Percentiles rank a stretch among this genome's conserved stretches.
Conservation (phyloP, 2,113 vertebrate species). For the Gavialis gangeticus region DNA sequence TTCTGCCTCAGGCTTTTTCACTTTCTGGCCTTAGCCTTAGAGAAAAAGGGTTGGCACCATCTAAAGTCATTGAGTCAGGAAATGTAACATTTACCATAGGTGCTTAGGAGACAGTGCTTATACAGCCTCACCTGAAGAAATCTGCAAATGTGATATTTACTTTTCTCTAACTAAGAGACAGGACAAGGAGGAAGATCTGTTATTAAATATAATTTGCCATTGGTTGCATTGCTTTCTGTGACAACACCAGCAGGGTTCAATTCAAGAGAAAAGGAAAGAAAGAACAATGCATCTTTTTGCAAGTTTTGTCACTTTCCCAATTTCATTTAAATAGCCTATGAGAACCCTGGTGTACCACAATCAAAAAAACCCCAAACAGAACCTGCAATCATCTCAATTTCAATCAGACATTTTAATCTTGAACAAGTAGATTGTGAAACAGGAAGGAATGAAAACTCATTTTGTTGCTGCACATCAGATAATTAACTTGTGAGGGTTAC, state of each 20-base stretch:
- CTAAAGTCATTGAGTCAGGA: background rate
- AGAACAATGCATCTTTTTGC: background rate
- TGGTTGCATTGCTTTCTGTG: background rate
- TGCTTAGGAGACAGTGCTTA: background rate
- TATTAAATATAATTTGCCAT: background rate
- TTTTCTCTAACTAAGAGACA: background rate
- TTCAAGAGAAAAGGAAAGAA: background rate
- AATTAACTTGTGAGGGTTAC: slow-evolving; percentile 42
- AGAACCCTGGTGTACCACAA: slow-evolving; percentile 31
- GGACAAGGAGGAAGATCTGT: background rate
- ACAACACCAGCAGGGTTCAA: background rate
- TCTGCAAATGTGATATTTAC: background rate
- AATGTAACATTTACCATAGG: background rate
- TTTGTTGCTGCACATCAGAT: slow-evolving; percentile 30
- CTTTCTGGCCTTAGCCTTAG: too few relatives aligned
- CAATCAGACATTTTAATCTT: slow-evolving; percentile 65
- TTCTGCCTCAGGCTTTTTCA: too few relatives aligned
- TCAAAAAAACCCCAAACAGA: slow-evolving; percentile 18
- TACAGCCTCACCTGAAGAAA: background rate
- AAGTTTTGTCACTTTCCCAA: slow-evolving; percentile 7
- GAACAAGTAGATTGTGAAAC: slow-evolving; percentile 14
- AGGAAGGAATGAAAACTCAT: slow-evolving; percentile 24
- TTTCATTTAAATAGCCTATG: slow-evolving; percentile 31
- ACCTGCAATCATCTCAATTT: slow-evolving; percentile 58
- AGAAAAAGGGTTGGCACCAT: too few relatives aligned